A percentile compares a stretch with the other conserved stretches of the same genome.
These are phyloP conservation scores for Drosophila burlai DNA, from an alignment of 1,140 invertebrate species.

Conservation along the genomic window DNA sequence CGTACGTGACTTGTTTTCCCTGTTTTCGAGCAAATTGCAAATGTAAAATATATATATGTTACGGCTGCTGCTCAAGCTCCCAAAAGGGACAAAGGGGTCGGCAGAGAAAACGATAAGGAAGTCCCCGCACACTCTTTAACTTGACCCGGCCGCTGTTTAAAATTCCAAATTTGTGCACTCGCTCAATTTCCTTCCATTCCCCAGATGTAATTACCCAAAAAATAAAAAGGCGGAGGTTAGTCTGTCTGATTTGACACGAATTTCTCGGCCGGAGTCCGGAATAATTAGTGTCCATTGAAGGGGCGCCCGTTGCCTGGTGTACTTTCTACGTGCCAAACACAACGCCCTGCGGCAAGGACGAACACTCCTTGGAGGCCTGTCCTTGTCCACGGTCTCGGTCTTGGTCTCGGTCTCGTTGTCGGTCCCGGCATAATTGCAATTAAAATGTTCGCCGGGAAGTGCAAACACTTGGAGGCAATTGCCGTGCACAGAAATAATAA, in stretches of 20 bases:
- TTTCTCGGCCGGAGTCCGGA: conserved; percentile 52
- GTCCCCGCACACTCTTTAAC: conserved; percentile 44
- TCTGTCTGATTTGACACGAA: conserved; percentile 69
- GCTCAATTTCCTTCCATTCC: conserved; percentile 83
- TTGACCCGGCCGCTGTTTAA: conserved; percentile 61
- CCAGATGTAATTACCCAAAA: conserved; percentile 79
- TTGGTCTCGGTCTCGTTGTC: not conserved
- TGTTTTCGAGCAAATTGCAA: conserved; percentile 27
- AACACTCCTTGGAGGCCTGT: conserved; percentile 24
- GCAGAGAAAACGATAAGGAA: conserved; percentile 7
- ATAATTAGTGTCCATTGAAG: conserved; percentile 80
- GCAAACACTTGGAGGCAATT: conserved; percentile 74
- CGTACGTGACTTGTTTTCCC: conserved; percentile 77
- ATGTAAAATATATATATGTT: conserved; percentile 30
- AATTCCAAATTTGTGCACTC: conserved; percentile 82
- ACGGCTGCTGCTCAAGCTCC: conserved; percentile 22
- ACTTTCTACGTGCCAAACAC: conserved; percentile 64
- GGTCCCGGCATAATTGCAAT: conserved; percentile 76
- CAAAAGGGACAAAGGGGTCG: conserved; percentile 16
- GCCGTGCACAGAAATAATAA: conserved; percentile 47
- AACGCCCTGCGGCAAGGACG: conserved; percentile 78
- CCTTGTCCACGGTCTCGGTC: conserved; percentile 1
- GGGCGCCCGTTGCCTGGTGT: conserved; percentile 30
- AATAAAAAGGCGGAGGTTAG: conserved; percentile 17
- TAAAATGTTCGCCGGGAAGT: conserved; percentile 75